A percentile compares a stretch with the other conserved stretches of the same genome.
phyloP scores from a whole-genome alignment of 2,113 vertebrate species.

The Heterochromis multidens region DNA sequence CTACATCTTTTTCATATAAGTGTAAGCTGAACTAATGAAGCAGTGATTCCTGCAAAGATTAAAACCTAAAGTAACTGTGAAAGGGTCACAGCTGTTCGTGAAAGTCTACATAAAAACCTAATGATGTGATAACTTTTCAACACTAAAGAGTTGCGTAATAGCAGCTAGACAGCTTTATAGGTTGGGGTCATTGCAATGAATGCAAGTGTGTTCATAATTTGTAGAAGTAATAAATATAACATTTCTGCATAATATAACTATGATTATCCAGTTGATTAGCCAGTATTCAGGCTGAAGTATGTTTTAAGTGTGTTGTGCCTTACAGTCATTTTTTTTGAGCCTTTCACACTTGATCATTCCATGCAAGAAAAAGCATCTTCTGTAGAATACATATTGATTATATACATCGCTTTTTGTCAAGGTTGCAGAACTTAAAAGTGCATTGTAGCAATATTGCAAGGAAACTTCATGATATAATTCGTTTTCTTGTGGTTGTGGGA shows the following conservation, averaged over 20 bases:
- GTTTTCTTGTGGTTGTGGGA: constrained; percentile 32
- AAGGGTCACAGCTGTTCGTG: background rate
- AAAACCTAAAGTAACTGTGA: background rate
- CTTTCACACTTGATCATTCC: background rate
- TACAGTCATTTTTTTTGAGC: background rate
- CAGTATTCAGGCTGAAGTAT: background rate
- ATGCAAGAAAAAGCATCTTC: constrained; percentile 33
- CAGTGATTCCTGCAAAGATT: background rate
- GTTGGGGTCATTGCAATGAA: constrained; percentile 21
- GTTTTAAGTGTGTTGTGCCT: background rate
- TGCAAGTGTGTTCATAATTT: constrained; percentile 13
- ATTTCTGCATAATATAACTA: constrained; percentile 25
- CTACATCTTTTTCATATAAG: background rate
- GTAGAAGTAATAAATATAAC: constrained; percentile 26
- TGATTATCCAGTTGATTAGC: background rate
- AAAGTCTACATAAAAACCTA: background rate
- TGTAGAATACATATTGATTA: constrained; percentile 45
- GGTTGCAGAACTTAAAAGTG: constrained; percentile 56
- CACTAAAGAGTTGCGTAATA: background rate
- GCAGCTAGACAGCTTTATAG: background rate
- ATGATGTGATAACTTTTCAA: background rate
- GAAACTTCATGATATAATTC: constrained; percentile 40
- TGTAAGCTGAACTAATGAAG: background rate
- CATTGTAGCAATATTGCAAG: constrained; percentile 67
- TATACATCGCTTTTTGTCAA: constrained; percentile 41